These are phyloP conservation scores for Spilarctia lutea DNA, from an alignment of 2,888 invertebrate species.

Conservation along the genomic window DNA sequence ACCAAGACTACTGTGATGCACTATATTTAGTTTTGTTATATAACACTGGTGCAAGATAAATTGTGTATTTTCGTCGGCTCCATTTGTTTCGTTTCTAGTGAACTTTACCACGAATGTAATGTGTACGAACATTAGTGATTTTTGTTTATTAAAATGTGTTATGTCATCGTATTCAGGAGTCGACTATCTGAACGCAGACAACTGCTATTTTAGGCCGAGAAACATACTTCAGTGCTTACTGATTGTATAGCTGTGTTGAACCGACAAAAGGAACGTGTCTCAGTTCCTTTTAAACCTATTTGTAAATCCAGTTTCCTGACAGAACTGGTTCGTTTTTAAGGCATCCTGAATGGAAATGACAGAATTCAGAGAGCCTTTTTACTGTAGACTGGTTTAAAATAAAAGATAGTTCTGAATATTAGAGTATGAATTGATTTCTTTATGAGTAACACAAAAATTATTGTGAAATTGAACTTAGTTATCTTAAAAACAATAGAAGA, in stretches of 20 bases:
- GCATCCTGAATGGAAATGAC: neutral
- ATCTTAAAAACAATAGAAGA: too few species aligned
- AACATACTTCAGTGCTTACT: neutral
- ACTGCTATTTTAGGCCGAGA: neutral
- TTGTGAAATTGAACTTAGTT: too few species aligned
- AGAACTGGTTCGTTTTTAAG: neutral
- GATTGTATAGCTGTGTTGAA: neutral
- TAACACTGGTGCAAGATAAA: conserved; percentile 35
- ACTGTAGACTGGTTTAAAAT: neutral
- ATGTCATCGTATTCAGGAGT: neutral
- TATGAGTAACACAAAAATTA: too few species aligned
- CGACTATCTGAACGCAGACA: neutral
- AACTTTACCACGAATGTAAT: conserved; percentile 12
- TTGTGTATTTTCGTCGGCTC: conserved; percentile 28
- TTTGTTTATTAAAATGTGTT: neutral
- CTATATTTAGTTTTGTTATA: conserved; percentile 45
- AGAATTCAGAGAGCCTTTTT: neutral
- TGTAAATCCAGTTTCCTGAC: neutral
- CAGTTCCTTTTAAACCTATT: neutral
- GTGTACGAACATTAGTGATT: neutral
- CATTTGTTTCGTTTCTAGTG: neutral
- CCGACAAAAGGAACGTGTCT: neutral
- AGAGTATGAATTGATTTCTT: too few species aligned
- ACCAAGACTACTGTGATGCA: conserved; percentile 32
- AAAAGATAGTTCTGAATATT: neutral